Evolutionary conservation across 2,113 vertebrate species (phyloP).

Genomic region (Cranoglanis bouderius): DNA sequence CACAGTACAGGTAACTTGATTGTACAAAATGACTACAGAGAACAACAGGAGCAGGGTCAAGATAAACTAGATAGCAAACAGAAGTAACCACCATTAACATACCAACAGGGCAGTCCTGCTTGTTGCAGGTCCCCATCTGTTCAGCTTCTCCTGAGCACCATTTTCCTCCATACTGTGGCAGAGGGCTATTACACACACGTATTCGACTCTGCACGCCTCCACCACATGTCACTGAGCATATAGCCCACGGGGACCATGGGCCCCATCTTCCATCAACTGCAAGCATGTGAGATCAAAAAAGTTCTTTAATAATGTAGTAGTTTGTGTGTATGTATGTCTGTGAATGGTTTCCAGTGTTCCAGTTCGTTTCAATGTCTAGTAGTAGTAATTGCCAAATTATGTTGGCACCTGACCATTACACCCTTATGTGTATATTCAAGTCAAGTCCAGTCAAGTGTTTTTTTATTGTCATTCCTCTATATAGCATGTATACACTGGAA

Average conservation of each 20-base stretch:
- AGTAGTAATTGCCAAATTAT: not conserved
- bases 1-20: not conserved
- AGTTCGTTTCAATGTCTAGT: not conserved
- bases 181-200: conserved; percentile 84
- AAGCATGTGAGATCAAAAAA: not conserved
- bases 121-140: conserved; percentile 86
- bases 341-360: not conserved
- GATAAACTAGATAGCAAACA: not conserved
- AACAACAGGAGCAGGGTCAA: not conserved
- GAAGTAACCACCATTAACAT: conserved; percentile 41
- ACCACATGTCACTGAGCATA: conserved; percentile 85
- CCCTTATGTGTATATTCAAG: not conserved
- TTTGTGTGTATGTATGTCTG: not conserved
- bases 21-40: not conserved
- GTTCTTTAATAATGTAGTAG: not conserved
- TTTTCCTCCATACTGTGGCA: conserved; percentile 84
- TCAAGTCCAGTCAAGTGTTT: no score
- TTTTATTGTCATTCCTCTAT: no score
- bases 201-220: conserved; percentile 85
- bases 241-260: conserved; percentile 89
- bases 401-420: not conserved
- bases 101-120: conserved; percentile 85
- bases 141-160: conserved; percentile 79
- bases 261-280: conserved; percentile 91
- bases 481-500: no score